Evolutionary conservation across 2,888 invertebrate species (phyloP).

Genomic region (Lucinisca nassula): DNA sequence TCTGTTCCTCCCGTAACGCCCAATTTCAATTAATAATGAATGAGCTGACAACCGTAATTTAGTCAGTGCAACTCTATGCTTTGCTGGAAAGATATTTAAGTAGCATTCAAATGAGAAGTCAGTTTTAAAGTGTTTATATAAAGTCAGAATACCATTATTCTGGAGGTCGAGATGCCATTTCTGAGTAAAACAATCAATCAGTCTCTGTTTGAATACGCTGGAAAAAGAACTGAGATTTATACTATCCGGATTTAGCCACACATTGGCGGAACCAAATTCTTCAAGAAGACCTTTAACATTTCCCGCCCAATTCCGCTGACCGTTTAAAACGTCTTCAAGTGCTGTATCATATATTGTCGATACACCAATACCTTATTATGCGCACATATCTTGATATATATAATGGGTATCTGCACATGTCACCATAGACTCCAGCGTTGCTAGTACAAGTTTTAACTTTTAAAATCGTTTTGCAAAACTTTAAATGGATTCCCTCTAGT

Average conservation of each 20-base stretch:
- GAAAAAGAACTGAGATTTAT: neutral
- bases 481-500: neutral
- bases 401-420: neutral
- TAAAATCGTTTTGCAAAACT: neutral
- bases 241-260: neutral
- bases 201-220: neutral
- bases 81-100: neutral
- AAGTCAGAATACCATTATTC: neutral
- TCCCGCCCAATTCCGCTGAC: neutral
- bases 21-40: slow-evolving; percentile 23
- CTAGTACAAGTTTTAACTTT: neutral
- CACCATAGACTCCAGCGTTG: neutral
- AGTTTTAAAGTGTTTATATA: slow-evolving; percentile 22
- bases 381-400: neutral
- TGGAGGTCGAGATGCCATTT: neutral
- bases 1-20: slow-evolving; percentile 12
- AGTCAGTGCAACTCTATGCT: neutral
- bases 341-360: neutral
- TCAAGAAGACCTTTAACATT: neutral
- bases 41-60: slow-evolving; percentile 28
- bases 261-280: neutral
- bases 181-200: neutral
- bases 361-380: neutral
- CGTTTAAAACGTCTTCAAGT: neutral
- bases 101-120: slow-evolving; percentile 11